Base-by-base conservation (phyloP, 2,113 vertebrate genomes). In the Xiphias gladius region DNA sequence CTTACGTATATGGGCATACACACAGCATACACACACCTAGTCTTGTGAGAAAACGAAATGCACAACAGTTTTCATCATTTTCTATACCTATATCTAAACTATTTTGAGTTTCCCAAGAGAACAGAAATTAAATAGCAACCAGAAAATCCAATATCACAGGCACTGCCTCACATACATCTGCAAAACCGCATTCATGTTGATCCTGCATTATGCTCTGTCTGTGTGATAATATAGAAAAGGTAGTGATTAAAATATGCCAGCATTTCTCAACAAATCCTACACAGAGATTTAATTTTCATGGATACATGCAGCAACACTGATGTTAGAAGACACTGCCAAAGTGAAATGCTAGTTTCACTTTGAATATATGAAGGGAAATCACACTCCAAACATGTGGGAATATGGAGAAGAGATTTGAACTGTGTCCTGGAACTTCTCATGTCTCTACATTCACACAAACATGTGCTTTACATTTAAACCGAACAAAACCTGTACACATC, bases 201-300 rank as follows among this genome's bases (percentile, higher is more conserved):
- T 74, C 68, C 67, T 84, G 48, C 75, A 39, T 24, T 58, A 76
- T 65, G 68, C 64, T 66, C 52, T 63, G 32, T 74, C 41, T 70
- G 71, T 50, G 39, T 4, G 1, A 78, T 78, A 67, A 64, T 61
- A 59, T 54, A 54, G 54, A 78, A 24, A 26, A 73, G 74, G 61
- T 73, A 65, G 61, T 76, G 68, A 79, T 84, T 80, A 76, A 84
- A 84, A 88, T 67, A 80, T 67, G 41, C 52, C 54, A 12, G 78
- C 76, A 61, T 73, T 81, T 62, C 59, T 69, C 63, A 57, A 73
- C 59, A 86, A 83, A 84, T 64, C 67, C 85, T 68, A 71, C 58
- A 61, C 79, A 76, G 32, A 66, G 79, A 87, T 85, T 81, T 77
- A 32, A 88, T 84, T 85, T 84, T 71, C 83, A 83, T 67, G 73